Evolutionary conservation across 1,140 invertebrate genomes (phyloP).

Genomic region (Xylocopa sonorina): DNA sequence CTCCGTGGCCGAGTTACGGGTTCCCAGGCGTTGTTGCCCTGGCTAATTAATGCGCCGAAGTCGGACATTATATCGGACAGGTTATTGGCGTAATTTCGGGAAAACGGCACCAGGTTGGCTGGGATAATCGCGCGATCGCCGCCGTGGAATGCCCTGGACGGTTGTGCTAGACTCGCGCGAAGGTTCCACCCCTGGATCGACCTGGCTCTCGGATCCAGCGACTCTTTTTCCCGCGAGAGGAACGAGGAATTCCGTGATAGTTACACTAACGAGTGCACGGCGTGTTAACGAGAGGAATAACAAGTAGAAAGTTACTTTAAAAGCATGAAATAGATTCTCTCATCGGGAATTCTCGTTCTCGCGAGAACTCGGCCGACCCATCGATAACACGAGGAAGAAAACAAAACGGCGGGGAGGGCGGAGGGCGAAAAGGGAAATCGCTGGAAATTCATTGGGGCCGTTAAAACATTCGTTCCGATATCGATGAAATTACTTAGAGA

Average conservation of each 20-base stretch:
- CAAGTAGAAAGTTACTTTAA: too few relatives aligned
- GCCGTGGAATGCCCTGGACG: too few relatives aligned
- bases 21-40: constrained; percentile 48
- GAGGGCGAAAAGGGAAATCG: background rate
- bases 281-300: background rate
- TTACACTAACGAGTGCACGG: background rate
- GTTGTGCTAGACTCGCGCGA: background rate
- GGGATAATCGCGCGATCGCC: background rate
- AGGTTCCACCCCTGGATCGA: background rate
- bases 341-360: constrained; percentile 2
- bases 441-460: constrained; percentile 32
- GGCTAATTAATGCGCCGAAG: constrained; percentile 60
- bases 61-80: constrained; percentile 47
- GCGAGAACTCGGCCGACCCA: background rate
- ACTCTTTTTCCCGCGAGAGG: background rate
- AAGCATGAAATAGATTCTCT: background rate
- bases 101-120: constrained; percentile 6
- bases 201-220: too few relatives aligned
- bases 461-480: constrained; percentile 36
- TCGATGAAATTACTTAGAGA: constrained; percentile 46
- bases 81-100: constrained; percentile 44
- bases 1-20: constrained; percentile 40
- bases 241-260: background rate
- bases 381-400: constrained; percentile 5
- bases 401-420: background rate